Conservation (phyloP, 2,888 invertebrate species). For the Amiota mariae region DNA sequence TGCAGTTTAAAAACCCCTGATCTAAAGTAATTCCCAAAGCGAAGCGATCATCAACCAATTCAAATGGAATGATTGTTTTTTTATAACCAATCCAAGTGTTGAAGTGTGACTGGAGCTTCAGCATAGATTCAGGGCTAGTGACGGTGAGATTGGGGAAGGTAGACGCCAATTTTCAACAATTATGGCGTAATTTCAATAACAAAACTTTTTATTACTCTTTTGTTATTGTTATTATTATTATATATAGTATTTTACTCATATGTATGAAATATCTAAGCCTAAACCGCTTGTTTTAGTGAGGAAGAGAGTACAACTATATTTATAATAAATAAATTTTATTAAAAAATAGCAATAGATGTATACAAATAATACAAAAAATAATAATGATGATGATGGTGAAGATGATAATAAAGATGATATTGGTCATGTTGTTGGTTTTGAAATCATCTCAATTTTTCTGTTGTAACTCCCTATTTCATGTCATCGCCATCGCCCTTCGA, state of each 20-base stretch:
- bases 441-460: background rate
- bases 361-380: background rate
- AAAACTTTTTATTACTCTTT: conserved; percentile 35
- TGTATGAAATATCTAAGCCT: no score
- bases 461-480: background rate
- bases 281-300: no score
- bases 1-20: no score
- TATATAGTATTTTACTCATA: conserved; percentile 39
- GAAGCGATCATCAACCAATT: no score
- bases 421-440: background rate
- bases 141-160: background rate
- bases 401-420: background rate
- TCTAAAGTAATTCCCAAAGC: no score
- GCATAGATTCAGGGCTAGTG: no score
- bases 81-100: no score
- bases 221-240: conserved; percentile 41
- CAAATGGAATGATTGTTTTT: no score
- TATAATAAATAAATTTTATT: no score
- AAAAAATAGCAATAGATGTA: no score
- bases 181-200: conserved; percentile 55
- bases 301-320: no score
- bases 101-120: no score
- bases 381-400: background rate
- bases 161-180: conserved; percentile 47
- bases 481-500: background rate